A percentile compares a stretch with the other conserved stretches of the same genome.
Evolutionary conservation across 2,888 invertebrate genomes (phyloP).

Genomic region (Lobophora halterata): DNA sequence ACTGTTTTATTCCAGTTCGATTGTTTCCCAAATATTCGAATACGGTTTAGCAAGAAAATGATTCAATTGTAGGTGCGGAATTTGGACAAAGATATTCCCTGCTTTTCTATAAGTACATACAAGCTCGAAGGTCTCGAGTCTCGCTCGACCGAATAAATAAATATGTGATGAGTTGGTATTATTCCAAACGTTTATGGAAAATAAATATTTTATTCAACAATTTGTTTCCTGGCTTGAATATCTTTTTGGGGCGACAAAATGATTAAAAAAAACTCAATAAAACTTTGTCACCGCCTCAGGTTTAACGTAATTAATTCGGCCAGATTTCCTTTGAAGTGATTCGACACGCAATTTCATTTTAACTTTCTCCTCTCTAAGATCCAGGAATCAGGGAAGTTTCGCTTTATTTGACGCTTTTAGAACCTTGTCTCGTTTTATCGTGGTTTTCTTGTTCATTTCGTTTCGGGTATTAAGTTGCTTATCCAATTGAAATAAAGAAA

Average conservation of each 20-base stretch:
- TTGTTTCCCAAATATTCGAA: no score
- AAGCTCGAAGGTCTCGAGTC: no score
- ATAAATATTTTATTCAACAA: neutral
- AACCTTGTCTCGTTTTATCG: constrained; percentile 3
- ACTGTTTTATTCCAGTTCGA: no score
- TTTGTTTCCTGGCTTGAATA: neutral
- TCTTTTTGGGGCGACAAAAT: constrained; percentile 6
- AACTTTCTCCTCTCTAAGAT: constrained; percentile 12
- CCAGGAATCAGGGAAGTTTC: constrained; percentile 3
- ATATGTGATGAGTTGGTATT: no score
- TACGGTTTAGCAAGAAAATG: no score
- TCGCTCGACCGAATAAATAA: no score
- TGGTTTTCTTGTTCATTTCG: constrained; percentile 7
- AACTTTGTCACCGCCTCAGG: constrained; percentile 11
- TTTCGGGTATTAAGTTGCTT: constrained; percentile 1
- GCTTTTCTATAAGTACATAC: no score
- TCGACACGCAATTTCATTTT: constrained; percentile 16
- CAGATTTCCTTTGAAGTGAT: constrained; percentile 17
- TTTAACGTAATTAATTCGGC: constrained; percentile 14
- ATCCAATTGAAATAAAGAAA: no score
- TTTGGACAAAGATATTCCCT: no score
- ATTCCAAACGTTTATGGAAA: neutral
- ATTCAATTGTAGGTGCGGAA: no score
- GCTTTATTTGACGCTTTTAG: constrained; percentile 10
- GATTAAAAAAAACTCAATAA: constrained; percentile 17